A percentile compares a stretch with the other conserved stretches of the same genome.
These are phyloP conservation scores for Eolophus roseicapilla DNA, from an alignment of 2,113 vertebrate species.

Conservation along the genomic window DNA sequence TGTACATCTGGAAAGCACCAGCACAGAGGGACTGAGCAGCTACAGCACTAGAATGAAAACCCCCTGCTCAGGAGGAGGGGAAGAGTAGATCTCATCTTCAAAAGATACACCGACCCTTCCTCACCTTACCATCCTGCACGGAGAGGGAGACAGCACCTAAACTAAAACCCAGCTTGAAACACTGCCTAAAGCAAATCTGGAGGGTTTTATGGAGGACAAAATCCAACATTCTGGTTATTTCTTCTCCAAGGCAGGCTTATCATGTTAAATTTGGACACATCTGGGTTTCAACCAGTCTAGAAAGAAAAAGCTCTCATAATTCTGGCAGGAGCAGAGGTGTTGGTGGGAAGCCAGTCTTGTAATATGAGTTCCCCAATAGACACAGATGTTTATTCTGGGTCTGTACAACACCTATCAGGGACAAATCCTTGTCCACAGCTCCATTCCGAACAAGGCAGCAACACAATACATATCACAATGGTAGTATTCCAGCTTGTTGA, in stretches of 20 bases:
- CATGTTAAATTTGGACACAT: background rate
- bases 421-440: background rate
- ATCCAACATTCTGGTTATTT: background rate
- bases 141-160: background rate
- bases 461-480: background rate
- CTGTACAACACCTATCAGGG: slow-evolving; percentile 13
- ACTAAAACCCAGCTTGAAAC: background rate
- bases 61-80: background rate
- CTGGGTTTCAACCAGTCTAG: slow-evolving; percentile 13
- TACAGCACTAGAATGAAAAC: background rate
- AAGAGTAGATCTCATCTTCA: background rate
- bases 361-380: background rate
- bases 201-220: background rate
- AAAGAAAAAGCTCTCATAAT: slow-evolving; percentile 31
- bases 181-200: background rate
- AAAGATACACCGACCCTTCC: background rate
- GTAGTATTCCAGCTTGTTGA: background rate
- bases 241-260: slow-evolving; percentile 5
- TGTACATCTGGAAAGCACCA: background rate
- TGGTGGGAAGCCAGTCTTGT: slow-evolving; percentile 35
- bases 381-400: slow-evolving; percentile 4
- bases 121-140: accelerated
- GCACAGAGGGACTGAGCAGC: background rate
- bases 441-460: background rate
- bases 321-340: background rate